A percentile compares a stretch with the other conserved stretches of the same genome.
Conservation (phyloP, 2,888 invertebrate species). For the Eilema sororculum region DNA sequence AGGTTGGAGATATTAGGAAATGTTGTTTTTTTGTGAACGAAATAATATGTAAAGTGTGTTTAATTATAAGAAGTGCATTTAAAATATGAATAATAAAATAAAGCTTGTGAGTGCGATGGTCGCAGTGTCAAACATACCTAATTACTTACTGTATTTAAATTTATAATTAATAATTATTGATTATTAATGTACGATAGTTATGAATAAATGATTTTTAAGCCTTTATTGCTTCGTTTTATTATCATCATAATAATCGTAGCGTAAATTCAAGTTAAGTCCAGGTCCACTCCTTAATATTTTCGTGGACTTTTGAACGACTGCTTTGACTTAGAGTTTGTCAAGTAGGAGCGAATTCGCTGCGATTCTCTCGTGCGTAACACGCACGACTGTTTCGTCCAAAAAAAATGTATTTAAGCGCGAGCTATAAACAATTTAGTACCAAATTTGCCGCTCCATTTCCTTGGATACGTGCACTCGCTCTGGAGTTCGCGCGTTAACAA, state of each 20-base stretch:
- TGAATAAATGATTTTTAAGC: conserved; percentile 86
- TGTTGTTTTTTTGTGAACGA: conserved; percentile 21
- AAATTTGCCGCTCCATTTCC: too few relatives aligned
- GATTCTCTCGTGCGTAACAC: too few relatives aligned
- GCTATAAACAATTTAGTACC: too few relatives aligned
- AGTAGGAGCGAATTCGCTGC: too few relatives aligned
- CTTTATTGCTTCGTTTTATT: conserved; percentile 56
- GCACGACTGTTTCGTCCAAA: too few relatives aligned
- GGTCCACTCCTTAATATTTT: too few relatives aligned
- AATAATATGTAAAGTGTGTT: conserved; percentile 36
- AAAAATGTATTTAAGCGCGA: too few relatives aligned
- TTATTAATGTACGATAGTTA: conserved; percentile 85
- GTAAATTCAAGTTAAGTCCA: too few relatives aligned
- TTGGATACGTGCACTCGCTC: conserved; percentile 2
- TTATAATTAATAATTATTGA: conserved; percentile 74
- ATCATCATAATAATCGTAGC: neutral
- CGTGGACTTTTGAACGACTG: too few relatives aligned
- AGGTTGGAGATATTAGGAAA: conserved; percentile 14
- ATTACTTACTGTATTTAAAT: conserved; percentile 80
- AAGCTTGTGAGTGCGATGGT: conserved; percentile 70
- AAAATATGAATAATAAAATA: conserved; percentile 66
- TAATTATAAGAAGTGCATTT: conserved; percentile 72
- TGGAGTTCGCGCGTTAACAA: neutral
- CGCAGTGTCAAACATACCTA: conserved; percentile 74
- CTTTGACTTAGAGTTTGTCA: too few relatives aligned